Evolutionary conservation across 1,140 invertebrate genomes (phyloP).

Genomic region (Lutraria rhynchaena): DNA sequence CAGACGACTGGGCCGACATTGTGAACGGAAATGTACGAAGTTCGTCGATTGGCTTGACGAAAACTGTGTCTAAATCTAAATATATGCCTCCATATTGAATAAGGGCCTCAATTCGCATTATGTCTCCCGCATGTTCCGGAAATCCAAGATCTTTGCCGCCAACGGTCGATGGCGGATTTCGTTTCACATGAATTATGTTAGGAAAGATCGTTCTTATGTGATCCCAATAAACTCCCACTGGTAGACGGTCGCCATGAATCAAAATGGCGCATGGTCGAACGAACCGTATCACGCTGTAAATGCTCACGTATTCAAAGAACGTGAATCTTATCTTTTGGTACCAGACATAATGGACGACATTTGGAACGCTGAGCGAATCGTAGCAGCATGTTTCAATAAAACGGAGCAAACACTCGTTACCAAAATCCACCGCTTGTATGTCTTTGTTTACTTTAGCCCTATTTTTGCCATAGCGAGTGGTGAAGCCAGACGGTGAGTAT

Average conservation of each 20-base stretch:
- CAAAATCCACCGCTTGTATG: neutral
- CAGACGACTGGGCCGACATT: neutral
- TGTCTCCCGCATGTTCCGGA: neutral
- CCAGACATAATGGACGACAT: slow-evolving; percentile 49
- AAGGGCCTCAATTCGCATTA: slow-evolving; percentile 21
- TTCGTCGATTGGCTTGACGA: neutral
- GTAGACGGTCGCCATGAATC: slow-evolving; percentile 60
- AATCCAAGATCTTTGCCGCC: neutral
- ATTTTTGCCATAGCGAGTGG: no score
- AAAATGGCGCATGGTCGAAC: slow-evolving; percentile 63
- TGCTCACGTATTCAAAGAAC: slow-evolving; percentile 46
- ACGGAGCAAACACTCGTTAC: neutral
- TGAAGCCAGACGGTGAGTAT: no score
- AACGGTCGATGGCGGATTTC: slow-evolving; percentile 32
- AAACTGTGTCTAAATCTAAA: neutral
- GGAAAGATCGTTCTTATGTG: slow-evolving; percentile 42
- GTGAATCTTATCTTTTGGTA: neutral
- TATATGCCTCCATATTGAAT: slow-evolving; percentile 12
- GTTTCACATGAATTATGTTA: slow-evolving; percentile 55
- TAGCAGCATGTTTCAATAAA: slow-evolving; percentile 19
- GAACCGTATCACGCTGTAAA: slow-evolving; percentile 33
- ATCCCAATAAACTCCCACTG: slow-evolving; percentile 60
- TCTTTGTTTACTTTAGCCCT: no score
- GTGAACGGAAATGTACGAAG: neutral
- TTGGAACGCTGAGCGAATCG: slow-evolving; percentile 34